Base-by-base conservation (phyloP, 2,797 vertebrate species). In the Notolabrus celidotus region DNA sequence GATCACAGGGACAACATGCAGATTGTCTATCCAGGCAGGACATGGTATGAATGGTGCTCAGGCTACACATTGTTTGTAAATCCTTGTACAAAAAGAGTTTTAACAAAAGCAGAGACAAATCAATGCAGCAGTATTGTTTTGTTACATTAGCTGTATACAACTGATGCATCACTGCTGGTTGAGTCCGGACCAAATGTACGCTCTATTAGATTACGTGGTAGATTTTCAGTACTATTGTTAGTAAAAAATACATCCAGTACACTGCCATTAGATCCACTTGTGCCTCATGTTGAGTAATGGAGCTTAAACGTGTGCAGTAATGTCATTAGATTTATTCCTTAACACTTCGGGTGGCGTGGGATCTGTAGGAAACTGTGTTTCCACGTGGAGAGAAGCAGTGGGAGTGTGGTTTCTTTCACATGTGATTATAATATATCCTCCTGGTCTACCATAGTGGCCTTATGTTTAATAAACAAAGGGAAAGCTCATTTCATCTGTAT, bases 401-500 rank as follows among this genome's bases (percentile, higher is more conserved):
- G 66, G 31, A 71, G 47, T 56, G 49, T 31, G 55, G 63, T 70
- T 82, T 80, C 51, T 86, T 74, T 85, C 62, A 83, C 74, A 60
- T 25, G 50, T 85, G 81, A 83, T 79, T 82, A 69, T 83, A 59
- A 68, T 82, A 66, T 77, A 69, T 83, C 77, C 71, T 86, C 71
- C 85, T 80, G 78, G 91, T 93, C 86, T 85, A 89, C 94, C 94
- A 92, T 93, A 92, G 92, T 92, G 93, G 93, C 94, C 94, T 95
- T 94, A 94, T 90, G 92, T 94, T 94, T 77, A 78, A 88, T 83
- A 85, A 84, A 87, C 75, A 78, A 84, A 83, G 73, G 66, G 75
- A 84, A 85, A 53, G 34, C 60, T 82, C 0, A 68, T 77, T 76
- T 79, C 54, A 51, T 79, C 69, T 61, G 83, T 67, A 71, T 74